phyloP scores from a whole-genome alignment of 2,113 vertebrate species.

The Microtus ochrogaster region DNA sequence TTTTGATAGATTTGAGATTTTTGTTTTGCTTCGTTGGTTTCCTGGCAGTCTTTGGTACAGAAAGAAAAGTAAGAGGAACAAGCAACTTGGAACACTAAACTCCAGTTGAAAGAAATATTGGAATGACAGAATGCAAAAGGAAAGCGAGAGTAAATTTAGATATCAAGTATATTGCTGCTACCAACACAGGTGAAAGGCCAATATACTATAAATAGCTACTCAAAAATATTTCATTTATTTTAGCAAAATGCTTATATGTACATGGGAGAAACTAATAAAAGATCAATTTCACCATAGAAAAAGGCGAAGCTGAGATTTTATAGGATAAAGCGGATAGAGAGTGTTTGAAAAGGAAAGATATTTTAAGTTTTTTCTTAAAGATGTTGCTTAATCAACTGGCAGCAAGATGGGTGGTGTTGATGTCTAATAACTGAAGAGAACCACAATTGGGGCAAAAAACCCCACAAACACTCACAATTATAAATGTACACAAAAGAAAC shows the following conservation, averaged over 20 bases:
- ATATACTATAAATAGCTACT: not conserved
- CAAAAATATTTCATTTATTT: not conserved
- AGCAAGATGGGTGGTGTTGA: not conserved
- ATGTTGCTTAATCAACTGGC: not conserved
- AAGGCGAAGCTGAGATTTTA: not conserved
- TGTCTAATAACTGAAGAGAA: not conserved
- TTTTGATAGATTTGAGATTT: not conserved
- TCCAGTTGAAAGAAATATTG: not conserved
- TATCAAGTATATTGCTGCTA: not conserved
- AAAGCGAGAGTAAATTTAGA: not conserved
- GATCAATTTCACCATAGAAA: not conserved
- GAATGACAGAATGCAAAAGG: not conserved
- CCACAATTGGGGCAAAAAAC: not conserved
- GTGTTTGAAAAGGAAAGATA: not conserved
- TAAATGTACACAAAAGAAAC: not conserved
- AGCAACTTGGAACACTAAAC: not conserved
- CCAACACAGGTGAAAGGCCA: not conserved
- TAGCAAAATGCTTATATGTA: not conserved
- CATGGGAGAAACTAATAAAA: not conserved
- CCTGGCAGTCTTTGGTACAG: not conserved
- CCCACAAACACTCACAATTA: not conserved
- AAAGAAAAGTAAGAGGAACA: not conserved
- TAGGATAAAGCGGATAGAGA: not conserved
- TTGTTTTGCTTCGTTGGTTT: not conserved
- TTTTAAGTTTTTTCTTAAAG: not conserved